Evolutionary conservation across 1,140 invertebrate species (phyloP), one percentile per base, ranked within the genome.

Genomic region (Papilio xuthus): DNA sequence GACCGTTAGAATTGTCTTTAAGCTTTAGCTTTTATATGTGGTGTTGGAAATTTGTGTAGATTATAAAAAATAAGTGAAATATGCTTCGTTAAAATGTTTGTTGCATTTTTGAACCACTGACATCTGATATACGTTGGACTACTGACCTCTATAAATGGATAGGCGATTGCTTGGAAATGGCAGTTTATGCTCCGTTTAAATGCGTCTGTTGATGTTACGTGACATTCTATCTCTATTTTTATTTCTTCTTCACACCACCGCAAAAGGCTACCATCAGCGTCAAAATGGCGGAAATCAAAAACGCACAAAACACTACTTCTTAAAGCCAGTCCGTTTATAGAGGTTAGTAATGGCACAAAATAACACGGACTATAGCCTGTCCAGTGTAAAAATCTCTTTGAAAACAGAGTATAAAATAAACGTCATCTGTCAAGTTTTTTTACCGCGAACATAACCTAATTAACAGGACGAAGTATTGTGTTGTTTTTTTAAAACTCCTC

Each of bases 401-500:
- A 47, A 47, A 13, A 72, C 70, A 72, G 70, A 72, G 70, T 20
- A 42, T 23, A 72, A 72, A 42, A 0, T 20, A 12, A 44, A 47
- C 20, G 44, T 42, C 78, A 79, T 79, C 72, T 63, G 74, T 73
- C 74, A 77, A 56, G 42, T 70, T 74, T 75, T n/a, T 78, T 77
- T 41, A 23, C 23, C 44, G 60, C 28, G 37, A 70, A 26, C 28
- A 79, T 78, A 77, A 79, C 80, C 82, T 82, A 82, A 60, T 67
- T 83, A 67, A 60, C 70, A 20, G 78, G 82, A 79, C 79, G 79
- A 70, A 78, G 44, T 79, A 74, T 81, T 76, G 56, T 72, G 67
- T 53, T 74, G 56, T 74, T 75, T 23, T 28, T 41, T 15, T 56
- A 74, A 81, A 81, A 81, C 63, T 85, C 85, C 85, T 50, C 80